Conservation (phyloP, 2,113 vertebrate genomes). For the Barnardius zonarius region DNA sequence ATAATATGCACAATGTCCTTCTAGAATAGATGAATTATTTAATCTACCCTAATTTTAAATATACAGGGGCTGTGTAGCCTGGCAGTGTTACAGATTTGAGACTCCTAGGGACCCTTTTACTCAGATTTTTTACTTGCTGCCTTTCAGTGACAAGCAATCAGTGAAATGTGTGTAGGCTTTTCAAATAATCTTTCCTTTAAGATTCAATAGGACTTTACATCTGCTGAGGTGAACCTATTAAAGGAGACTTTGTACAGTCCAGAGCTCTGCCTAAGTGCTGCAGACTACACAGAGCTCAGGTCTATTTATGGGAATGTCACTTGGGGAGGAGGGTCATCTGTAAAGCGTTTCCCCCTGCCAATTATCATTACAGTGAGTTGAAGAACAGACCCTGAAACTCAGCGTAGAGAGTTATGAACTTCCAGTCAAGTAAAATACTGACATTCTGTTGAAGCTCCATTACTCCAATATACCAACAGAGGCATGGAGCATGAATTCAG, state of each 20-base stretch:
- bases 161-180: conserved; percentile 9
- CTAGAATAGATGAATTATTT: conserved; percentile 37
- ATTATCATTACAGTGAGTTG: conserved; percentile 25
- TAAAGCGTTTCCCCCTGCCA: not conserved
- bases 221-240: not conserved
- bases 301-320: conserved; percentile 22
- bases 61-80: conserved; percentile 1
- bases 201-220: conserved; percentile 48
- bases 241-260: conserved; percentile 27
- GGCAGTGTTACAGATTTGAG: conserved; percentile 47
- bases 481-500: not conserved
- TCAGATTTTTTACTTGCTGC: conserved; percentile 40
- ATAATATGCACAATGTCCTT: not conserved
- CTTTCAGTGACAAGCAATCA: conserved; percentile 54
- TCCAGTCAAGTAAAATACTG: conserved; percentile 16
- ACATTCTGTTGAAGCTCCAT: conserved; percentile 20
- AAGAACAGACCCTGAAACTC: conserved; percentile 38
- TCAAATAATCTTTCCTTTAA: conserved; percentile 45
- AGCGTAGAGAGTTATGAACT: not conserved
- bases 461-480: not conserved
- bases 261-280: conserved; percentile 23
- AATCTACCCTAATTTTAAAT: conserved; percentile 42
- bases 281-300: not conserved
- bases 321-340: conserved; percentile 29
- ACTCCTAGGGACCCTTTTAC: not conserved